Conservation (phyloP, 1,140 invertebrate genomes). For the Pristionchus pacificus region DNA sequence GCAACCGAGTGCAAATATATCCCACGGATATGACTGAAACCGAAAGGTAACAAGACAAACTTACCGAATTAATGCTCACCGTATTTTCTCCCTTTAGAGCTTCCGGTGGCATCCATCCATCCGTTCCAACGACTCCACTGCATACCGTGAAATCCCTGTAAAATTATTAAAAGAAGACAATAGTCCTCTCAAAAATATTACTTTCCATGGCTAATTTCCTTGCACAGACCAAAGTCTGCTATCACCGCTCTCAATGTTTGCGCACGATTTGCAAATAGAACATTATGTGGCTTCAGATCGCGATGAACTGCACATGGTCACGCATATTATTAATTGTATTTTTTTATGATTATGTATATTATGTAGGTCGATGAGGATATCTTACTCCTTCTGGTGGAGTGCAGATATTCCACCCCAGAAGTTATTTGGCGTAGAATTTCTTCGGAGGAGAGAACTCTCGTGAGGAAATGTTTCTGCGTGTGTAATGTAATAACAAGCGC, state of each 20-base stretch:
- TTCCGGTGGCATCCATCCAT: constrained; percentile 98
- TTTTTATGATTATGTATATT: too few relatives aligned
- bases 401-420: too few relatives aligned
- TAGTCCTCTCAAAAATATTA: constrained; percentile 21
- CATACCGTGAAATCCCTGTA: too few relatives aligned
- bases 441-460: too few relatives aligned
- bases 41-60: constrained; percentile 58
- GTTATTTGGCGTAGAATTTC: too few relatives aligned
- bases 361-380: too few relatives aligned
- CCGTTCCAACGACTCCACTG: constrained; percentile 72
- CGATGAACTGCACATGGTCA: constrained; percentile 87
- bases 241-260: constrained; percentile 86
- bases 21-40: constrained; percentile 68
- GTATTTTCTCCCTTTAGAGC: constrained; percentile 55
- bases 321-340: too few relatives aligned
- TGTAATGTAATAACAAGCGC: too few relatives aligned
- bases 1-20: constrained; percentile 95
- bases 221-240: constrained; percentile 96
- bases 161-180: too few relatives aligned
- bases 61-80: background rate
- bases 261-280: constrained; percentile 73
- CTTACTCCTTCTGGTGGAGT: constrained; percentile 5
- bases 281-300: constrained; percentile 97
- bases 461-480: too few relatives aligned
- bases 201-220: constrained; percentile 82